These are phyloP conservation scores for Monarcha castaneiventris DNA, from an alignment of 2,113 vertebrate species.

Conservation along the genomic window DNA sequence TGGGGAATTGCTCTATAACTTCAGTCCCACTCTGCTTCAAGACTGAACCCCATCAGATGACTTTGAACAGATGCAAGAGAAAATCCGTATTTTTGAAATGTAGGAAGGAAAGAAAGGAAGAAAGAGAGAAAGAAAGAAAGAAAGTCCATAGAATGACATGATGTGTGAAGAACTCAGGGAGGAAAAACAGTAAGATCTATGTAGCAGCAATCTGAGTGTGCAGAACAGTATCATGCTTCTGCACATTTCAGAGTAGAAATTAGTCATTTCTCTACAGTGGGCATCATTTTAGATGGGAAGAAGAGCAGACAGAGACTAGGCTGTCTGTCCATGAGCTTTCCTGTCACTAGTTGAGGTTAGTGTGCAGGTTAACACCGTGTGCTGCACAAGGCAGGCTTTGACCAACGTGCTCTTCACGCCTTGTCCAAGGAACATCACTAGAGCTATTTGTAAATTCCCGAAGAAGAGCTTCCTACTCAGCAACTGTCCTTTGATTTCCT, in stretches of 20 bases:
- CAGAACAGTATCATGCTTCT: background rate
- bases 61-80: background rate
- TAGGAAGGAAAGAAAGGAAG: background rate
- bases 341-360: fast-evolving
- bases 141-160: background rate
- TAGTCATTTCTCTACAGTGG: background rate
- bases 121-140: too few relatives aligned
- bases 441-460: background rate
- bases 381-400: background rate
- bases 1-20: background rate
- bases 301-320: background rate
- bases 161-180: background rate
- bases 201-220: background rate
- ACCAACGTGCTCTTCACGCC: fast-evolving
- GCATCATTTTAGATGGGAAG: background rate
- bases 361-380: background rate
- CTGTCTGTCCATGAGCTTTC: background rate
- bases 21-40: background rate
- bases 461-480: background rate
- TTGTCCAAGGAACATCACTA: background rate
- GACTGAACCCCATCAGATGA: background rate
- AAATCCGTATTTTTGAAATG: background rate
- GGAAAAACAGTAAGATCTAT: background rate
- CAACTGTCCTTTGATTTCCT: background rate
- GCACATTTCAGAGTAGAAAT: background rate